Evolutionary conservation across 1,140 invertebrate genomes (phyloP).

Genomic region (Dufourea novaeangliae): DNA sequence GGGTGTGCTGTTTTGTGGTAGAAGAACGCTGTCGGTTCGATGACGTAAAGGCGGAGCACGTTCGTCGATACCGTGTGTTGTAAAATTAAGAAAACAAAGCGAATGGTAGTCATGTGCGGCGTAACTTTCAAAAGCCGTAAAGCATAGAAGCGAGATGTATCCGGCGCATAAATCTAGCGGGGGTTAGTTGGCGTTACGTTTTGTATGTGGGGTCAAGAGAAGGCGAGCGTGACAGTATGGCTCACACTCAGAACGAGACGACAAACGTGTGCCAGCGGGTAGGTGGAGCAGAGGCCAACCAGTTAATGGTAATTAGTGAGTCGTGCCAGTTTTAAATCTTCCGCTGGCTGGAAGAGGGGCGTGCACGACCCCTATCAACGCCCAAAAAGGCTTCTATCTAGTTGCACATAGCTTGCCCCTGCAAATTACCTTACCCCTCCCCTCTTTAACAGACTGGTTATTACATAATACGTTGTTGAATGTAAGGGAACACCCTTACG

Average conservation of each 20-base stretch:
- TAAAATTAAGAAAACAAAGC: constrained; percentile 61
- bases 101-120: constrained; percentile 11
- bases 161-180: constrained; percentile 79
- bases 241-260: constrained; percentile 59
- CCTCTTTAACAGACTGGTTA: constrained; percentile 56
- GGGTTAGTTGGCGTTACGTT: constrained; percentile 49
- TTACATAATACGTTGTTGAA: constrained; percentile 66
- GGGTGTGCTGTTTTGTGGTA: too few relatives aligned
- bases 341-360: constrained; percentile 52
- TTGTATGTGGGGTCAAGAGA: constrained; percentile 41
- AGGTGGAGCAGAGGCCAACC: constrained; percentile 65
- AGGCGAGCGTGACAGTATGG: constrained; percentile 55
- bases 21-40: too few relatives aligned
- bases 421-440: constrained; percentile 59
- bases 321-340: constrained; percentile 75
- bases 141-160: constrained; percentile 76
- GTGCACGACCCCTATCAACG: constrained; percentile 64
- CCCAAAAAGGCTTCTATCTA: constrained; percentile 62
- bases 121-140: constrained; percentile 72
- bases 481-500: constrained; percentile 47
- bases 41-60: not conserved
- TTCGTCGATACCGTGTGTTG: not conserved
- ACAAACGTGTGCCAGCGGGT: constrained; percentile 57
- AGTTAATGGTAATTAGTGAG: constrained; percentile 77
- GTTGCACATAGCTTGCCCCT: constrained; percentile 52